Evolutionary conservation across 2,113 vertebrate genomes (phyloP).

Genomic region (Hypocryptadius cinnamomeus): DNA sequence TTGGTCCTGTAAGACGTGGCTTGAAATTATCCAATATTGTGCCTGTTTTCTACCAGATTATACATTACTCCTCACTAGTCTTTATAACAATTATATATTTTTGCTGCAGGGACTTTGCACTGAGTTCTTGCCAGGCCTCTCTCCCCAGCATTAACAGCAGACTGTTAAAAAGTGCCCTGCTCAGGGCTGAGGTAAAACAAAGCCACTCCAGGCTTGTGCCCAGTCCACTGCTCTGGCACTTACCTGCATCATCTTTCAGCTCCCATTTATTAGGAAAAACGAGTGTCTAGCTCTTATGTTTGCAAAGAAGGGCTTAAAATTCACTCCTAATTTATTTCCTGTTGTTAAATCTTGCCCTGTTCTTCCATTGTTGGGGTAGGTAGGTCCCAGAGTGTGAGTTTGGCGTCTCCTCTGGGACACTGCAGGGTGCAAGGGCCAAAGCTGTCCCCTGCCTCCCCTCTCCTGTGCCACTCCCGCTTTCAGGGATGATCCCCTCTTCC

Average conservation of each 20-base stretch:
- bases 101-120: neutral
- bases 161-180: neutral
- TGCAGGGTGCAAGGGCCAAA: neutral
- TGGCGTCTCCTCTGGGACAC: neutral
- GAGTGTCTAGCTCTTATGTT: neutral
- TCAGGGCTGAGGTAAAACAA: neutral
- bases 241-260: neutral
- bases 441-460: neutral
- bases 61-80: neutral
- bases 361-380: neutral
- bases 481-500: neutral
- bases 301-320: neutral
- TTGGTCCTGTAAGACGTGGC: neutral
- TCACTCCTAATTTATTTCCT: neutral
- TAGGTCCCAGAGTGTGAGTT: neutral
- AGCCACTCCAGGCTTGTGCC: neutral
- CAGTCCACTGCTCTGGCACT: neutral
- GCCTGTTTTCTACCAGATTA: neutral
- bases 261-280: neutral
- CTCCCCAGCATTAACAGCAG: neutral
- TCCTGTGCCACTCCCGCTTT: neutral
- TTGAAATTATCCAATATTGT: neutral
- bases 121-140: neutral
- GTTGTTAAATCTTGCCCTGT: neutral
- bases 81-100: neutral